Evolutionary conservation across 1,140 invertebrate species (phyloP).

Genomic region (Colletes gigas): DNA sequence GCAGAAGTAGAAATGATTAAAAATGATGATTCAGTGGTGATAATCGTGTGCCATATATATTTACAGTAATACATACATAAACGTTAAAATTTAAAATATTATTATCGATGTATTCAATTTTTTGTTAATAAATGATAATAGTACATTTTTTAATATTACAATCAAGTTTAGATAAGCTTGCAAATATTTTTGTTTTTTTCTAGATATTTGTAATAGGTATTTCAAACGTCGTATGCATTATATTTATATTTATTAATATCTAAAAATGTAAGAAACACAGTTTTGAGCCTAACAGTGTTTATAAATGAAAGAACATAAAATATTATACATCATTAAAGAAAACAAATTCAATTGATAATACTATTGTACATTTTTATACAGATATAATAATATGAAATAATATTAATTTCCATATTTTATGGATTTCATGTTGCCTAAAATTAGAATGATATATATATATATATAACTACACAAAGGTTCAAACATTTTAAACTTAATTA

Average conservation of each 20-base stretch:
- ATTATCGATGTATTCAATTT: neutral
- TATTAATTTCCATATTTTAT: neutral
- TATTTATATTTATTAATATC: neutral
- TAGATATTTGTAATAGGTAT: too few species aligned
- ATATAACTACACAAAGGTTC: neutral
- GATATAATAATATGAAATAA: conserved; percentile 21
- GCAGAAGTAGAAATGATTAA: neutral
- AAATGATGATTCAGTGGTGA: conserved; percentile 67
- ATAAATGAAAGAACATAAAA: neutral
- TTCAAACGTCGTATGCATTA: too few species aligned
- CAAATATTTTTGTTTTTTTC: too few species aligned
- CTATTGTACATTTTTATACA: conserved; percentile 19
- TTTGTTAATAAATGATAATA: neutral
- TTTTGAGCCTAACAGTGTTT: too few species aligned
- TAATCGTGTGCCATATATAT: neutral
- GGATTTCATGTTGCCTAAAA: neutral
- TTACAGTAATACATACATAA: too few species aligned
- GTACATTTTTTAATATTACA: neutral
- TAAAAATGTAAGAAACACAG: neutral
- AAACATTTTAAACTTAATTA: conserved; percentile 1
- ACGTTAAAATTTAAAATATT: neutral
- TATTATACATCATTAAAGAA: neutral
- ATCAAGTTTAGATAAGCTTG: neutral
- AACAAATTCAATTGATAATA: conserved; percentile 9
- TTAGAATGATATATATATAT: neutral